These are phyloP conservation scores for Chaetoderma sp. DNA, from an alignment of 2,888 invertebrate genomes.

Conservation along the genomic window DNA sequence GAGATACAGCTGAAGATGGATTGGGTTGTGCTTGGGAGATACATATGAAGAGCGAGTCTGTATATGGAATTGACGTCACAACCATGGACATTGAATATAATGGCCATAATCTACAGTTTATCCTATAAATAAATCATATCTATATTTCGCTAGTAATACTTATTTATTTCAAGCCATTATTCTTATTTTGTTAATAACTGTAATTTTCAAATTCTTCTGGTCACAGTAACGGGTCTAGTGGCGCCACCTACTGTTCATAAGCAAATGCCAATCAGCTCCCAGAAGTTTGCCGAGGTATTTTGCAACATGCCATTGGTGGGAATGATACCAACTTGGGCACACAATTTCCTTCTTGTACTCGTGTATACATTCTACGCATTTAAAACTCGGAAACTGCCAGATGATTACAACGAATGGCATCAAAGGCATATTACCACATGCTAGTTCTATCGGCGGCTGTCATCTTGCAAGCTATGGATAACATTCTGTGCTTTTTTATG, in stretches of 20 bases:
- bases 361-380: slow-evolving; percentile 54
- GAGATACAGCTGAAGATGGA: no score
- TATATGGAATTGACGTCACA: no score
- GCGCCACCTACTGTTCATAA: slow-evolving; percentile 38
- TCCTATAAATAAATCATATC: no score
- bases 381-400: slow-evolving; percentile 57
- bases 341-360: slow-evolving; percentile 51
- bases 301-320: slow-evolving; percentile 46
- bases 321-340: slow-evolving; percentile 46
- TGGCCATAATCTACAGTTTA: no score
- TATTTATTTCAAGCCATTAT: no score
- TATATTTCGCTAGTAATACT: no score
- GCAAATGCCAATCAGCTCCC: slow-evolving; percentile 46
- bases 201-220: slow-evolving; percentile 40
- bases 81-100: no score
- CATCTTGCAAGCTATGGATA: slow-evolving; percentile 48
- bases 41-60: no score
- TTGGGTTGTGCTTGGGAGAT: no score
- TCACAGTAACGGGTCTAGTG: slow-evolving; percentile 37
- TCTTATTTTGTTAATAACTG: neutral
- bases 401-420: slow-evolving; percentile 59
- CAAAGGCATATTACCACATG: slow-evolving; percentile 37
- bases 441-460: slow-evolving; percentile 46
- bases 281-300: slow-evolving; percentile 45
- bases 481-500: slow-evolving; percentile 49